These are phyloP conservation scores for Mionectes macconnelli DNA, from an alignment of 2,113 vertebrate species.

Conservation along the genomic window DNA sequence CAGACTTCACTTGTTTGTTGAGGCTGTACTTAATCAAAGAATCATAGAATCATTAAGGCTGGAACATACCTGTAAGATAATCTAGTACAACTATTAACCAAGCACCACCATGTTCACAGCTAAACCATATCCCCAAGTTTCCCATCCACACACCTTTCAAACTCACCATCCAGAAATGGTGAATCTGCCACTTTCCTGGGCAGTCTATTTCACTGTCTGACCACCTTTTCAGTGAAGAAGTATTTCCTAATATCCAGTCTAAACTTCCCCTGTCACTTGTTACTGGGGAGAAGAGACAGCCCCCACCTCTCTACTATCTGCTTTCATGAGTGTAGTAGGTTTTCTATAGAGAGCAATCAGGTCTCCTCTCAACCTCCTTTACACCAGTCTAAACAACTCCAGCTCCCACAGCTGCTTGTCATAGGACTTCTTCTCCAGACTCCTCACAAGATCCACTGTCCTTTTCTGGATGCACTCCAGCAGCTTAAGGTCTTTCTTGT, in stretches of 20 bases:
- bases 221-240: background rate
- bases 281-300: background rate
- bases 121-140: background rate
- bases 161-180: background rate
- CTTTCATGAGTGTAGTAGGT: background rate
- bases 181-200: background rate
- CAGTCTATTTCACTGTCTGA: background rate
- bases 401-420: background rate
- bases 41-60: background rate
- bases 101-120: background rate
- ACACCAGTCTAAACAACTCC: background rate
- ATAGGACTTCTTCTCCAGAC: background rate
- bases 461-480: background rate
- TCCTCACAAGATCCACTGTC: background rate
- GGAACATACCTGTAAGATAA: background rate
- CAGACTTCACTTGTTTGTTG: background rate
- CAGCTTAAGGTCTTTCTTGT: background rate
- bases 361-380: background rate
- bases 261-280: background rate
- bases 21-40: background rate
- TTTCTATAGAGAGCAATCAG: background rate
- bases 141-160: background rate
- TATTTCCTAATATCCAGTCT: background rate
- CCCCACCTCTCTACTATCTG: background rate
- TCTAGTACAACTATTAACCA: background rate